These are phyloP conservation scores for Pissodes strobi DNA, from an alignment of 1,140 invertebrate species.

Conservation along the genomic window DNA sequence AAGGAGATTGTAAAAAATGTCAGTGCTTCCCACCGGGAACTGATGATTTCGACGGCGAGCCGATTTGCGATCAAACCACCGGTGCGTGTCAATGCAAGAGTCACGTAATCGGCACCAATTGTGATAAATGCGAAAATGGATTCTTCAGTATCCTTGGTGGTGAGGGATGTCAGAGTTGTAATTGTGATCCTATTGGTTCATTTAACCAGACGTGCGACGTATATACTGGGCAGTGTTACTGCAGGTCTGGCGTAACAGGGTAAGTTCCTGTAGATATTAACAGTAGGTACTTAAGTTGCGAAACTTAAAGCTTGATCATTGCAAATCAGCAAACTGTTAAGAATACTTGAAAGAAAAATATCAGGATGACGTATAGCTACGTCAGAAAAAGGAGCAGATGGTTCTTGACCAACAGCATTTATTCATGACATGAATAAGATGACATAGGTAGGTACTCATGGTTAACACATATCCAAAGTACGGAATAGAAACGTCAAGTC, in stretches of 20 bases:
- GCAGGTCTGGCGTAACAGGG: constrained; percentile 84
- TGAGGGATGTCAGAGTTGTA: constrained; percentile 83
- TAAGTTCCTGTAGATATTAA: no score
- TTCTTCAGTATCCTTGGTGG: constrained; percentile 83
- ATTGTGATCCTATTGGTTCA: constrained; percentile 85
- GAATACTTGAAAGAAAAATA: no score
- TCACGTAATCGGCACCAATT: constrained; percentile 85
- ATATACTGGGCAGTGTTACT: constrained; percentile 82
- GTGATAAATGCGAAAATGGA: constrained; percentile 85
- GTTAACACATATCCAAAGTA: no score
- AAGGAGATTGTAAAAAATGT: constrained; percentile 89
- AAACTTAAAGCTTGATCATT: no score
- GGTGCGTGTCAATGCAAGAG: constrained; percentile 87
- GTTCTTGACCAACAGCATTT: no score
- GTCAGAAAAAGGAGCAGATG: no score
- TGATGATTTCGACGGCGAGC: constrained; percentile 67
- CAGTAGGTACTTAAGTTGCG: no score
- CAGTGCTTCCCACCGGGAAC: constrained; percentile 84
- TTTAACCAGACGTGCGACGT: constrained; percentile 81
- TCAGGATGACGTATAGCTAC: no score
- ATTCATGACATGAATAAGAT: no score
- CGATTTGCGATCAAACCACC: constrained; percentile 77
- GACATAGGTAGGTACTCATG: no score
- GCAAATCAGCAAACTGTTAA: no score
- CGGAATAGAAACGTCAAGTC: no score